Evolutionary conservation across 2,113 vertebrate genomes (phyloP), one percentile per base, ranked within the genome.

Genomic region (Notarius quadriscutis): DNA sequence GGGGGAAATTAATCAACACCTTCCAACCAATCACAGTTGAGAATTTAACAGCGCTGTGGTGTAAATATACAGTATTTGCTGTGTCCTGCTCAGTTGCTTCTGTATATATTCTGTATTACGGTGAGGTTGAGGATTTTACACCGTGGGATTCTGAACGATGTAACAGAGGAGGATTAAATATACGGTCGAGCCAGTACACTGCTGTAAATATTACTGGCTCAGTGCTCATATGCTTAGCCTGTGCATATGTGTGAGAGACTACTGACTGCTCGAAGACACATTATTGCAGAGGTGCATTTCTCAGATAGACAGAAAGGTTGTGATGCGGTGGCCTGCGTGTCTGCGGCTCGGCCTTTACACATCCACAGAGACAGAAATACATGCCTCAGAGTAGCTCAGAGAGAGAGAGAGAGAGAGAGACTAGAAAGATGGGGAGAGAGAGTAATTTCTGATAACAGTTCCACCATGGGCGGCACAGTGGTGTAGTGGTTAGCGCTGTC

Each of bases 241-340:
- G 74, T 11, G 72, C 14, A 20, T 12, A 9, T 25, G 72, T 75
- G 72, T 25, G 81, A 8, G 71, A 58, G 71, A 58, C 20, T 41
- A 17, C 71, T 62, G 71, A 75, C 57, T 85, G 50, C 30, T 62
- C 71, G 77, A 30, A 86, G 25, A 65, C 53, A 11, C 53, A 17
- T 81, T 81, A 80, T 22, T 67, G 58, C 60, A 81, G 60, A 69
- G 65, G 50, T 69, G 22, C 69, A 22, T 22, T 15, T 69, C 71
- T 86, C 71, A 12, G 55, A 50, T 17, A 60, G 74, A 69, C 48
- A 25, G 85, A 85, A 51, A 75, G 84, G 65, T 77, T n/a, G 89
- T 86, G 82, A 72, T 60, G 69, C 71, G 53, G 58, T 22, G 67
- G 14, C 27, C 53, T 14, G 71, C n/a, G 7, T n/a, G 69, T 62